Evolutionary conservation across 1,140 invertebrate genomes (phyloP), one percentile per base, ranked within the genome.

Genomic region (Caenorhabditis inopinata): DNA sequence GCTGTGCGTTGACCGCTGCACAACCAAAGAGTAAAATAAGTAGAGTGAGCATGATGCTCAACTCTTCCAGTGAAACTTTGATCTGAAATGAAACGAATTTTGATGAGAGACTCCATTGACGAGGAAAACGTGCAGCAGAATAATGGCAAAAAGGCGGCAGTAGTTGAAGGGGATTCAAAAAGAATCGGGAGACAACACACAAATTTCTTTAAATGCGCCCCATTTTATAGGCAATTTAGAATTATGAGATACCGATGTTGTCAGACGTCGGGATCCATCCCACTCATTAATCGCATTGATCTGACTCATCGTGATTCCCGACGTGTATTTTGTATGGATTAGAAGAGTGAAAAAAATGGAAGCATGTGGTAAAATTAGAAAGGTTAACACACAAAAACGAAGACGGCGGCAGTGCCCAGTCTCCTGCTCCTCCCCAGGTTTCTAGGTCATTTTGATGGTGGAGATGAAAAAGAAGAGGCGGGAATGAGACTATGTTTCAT

Each of bases 1-100:
- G 80, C n/a, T 83, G 82, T 21, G 47, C 25, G 29, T 25, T 32
- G 46, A 47, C 46, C 62, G 27, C 46, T 29, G 38, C 18, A 68
- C 58, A 68, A 29, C 35, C 68, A 25, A 79, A 74, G 27, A 79
- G 68, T 74, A 79, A 29, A 23, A 79, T 29, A 3, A 74, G 32
- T 38, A 46, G 51, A 38, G 58, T 42, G 58, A 68, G 58, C 58
- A 68, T 68, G 58, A 68, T 68, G 32, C 58, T 38, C 58, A 38
- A 18, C 11, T 21, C 32, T 23, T 51, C 25, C 48, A 42, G n/a
- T 5, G 14, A 47, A 4, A n/a, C 7, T 23, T 23, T 51, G 35
- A 7, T 16, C n/a, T 68, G 58, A 68, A 21, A 5, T 68, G 32
- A 42, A 68, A 29, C 12, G 12, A 58, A 32, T 42, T 21, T n/a